Base-by-base conservation (phyloP, 2,888 invertebrate species). In the Xylota sylvarum region DNA sequence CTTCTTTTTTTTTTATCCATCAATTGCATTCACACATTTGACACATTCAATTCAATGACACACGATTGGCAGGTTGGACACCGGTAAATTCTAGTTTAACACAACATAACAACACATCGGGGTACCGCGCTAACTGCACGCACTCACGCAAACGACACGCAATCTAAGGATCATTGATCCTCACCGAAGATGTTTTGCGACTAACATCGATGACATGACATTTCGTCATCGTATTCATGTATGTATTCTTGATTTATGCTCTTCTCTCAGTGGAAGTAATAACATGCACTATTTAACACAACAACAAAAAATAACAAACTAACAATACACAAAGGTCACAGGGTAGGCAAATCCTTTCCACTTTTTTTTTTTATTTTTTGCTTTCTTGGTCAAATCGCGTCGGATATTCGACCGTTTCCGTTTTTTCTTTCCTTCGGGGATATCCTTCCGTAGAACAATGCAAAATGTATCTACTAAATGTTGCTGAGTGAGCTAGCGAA, bases 151-250 rank as follows among this genome's bases (percentile, higher is more conserved):
- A 69, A 64, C 83, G 64, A 83, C 78, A 83, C 83, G 87, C 82
- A 82, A 87, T 74, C 83, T 79, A 79, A 83, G 87, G 83, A 83
- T 87, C 87, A 87, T 79, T 87, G 87, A 87, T 87, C 78, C 78
- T 87, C 87, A 48, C 46, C 85, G 85, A 86, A 67, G 65, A 81
- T 77, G 30, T 72, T 81, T 76, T 72, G 50, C 70, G 76, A 62
- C 65, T 73, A 77, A 76, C 52, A 52, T 48, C 37, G 67, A 76
- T 76, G 67, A 76, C 76, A 76, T 76, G 58, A 67, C 76, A 76
- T 67, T 67, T 67, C 67, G 76, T 76, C 76, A 74, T 74, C 74
- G 19, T 58, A 48, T 67, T 23, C 35, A 43, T 65, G 37, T 46
- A 30, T 55, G 46, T 62, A 27, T 55, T 60, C 40, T 19, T 43